These are phyloP conservation scores for Cryptoprocta ferox DNA, from an alignment of 2,797 vertebrate species.

Conservation along the genomic window DNA sequence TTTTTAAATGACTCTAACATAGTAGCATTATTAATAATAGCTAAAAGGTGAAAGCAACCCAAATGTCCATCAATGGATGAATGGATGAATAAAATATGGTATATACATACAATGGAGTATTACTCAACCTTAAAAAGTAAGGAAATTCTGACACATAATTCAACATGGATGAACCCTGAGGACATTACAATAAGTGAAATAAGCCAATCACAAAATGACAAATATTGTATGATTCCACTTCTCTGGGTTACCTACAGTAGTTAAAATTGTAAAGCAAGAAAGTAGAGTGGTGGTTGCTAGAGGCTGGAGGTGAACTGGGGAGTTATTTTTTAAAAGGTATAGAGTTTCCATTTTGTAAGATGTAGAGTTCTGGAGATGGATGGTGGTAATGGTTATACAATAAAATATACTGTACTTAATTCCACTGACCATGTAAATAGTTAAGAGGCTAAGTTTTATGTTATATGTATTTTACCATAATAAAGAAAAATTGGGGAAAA, in stretches of 20 bases:
- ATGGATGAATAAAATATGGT: not conserved
- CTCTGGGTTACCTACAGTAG: too few species aligned
- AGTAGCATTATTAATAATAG: not conserved
- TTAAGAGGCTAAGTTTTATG: not conserved
- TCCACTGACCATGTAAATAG: not conserved
- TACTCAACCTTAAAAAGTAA: not conserved
- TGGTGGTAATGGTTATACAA: not conserved
- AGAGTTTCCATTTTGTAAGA: not conserved
- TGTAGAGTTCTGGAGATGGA: not conserved
- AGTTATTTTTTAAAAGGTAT: not conserved
- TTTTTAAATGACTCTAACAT: not conserved
- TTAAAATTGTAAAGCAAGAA: not conserved
- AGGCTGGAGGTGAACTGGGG: too few species aligned
- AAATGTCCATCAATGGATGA: not conserved
- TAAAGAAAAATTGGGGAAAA: not conserved
- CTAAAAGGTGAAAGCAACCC: not conserved
- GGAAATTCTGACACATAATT: not conserved
- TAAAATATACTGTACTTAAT: not conserved
- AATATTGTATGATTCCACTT: not conserved
- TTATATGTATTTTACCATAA: not conserved
- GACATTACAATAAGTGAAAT: not conserved
- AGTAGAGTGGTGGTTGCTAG: not conserved
- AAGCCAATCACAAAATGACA: not conserved
- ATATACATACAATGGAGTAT: not conserved
- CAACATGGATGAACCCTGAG: not conserved